Evolutionary conservation across 2,797 vertebrate species (phyloP), one percentile per base, ranked within the genome.

Genomic region (Phyllotis vaccarum): DNA sequence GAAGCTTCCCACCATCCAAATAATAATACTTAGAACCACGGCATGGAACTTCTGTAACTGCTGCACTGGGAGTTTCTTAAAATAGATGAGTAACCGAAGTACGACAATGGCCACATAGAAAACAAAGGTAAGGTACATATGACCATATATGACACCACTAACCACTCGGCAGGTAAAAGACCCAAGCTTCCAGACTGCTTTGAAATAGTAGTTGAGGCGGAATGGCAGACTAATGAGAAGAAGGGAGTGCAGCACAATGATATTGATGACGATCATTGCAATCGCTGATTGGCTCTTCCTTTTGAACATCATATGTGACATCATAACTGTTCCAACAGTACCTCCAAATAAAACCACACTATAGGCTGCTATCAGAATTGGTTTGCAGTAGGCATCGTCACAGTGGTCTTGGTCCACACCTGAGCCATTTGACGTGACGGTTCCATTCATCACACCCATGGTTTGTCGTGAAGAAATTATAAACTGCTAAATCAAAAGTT

Each of bases 151-250:
- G 96, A 98, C 92, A 79, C 95, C 52, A 0, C 99, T 98, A 0
- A 95, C 40, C 46, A 98, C 34, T 90, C 92, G 96, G 96, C 99
- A 99, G 12, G 98, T 31, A 0, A 91, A 78, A 2, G 0, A 9
- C 6, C 98, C 97, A 0, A 98, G 97, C 24, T 64, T 66, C 98
- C 99, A 99, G 58, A 89, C 3, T 4, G 0, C 3, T 62, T 86
- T 24, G 54, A 97, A 46, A 37, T 98, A 99, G 90, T 98, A 99
- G 90, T 98, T 98, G 68, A 99, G 97, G 37, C 98, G 98, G 92
- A 99, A 98, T 0, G 98, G 99, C n/a, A 99, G 97, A 5, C 98
- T 99, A 70, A 98, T 62, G 2, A 99, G 97, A 89, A 99, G 97
- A 43, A 99, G 16, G 21, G 87, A 68, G 49, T 99, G 99, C 19